Conservation (phyloP, 2,113 vertebrate species). For the Rhabdomys dilectus region DNA sequence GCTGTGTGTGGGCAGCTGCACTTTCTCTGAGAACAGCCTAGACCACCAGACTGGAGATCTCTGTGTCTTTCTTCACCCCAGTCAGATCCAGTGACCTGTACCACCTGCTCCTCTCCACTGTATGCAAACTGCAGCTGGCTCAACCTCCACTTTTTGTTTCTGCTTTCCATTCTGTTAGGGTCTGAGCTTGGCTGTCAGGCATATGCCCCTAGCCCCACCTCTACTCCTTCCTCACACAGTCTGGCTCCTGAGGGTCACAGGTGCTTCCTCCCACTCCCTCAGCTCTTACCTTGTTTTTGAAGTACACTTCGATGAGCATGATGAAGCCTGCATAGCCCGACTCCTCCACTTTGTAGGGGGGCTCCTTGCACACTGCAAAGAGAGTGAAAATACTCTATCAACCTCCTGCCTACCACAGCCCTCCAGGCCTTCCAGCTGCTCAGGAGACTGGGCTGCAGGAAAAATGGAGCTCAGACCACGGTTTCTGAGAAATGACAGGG, state of each 20-base stretch:
- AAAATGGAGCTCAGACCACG: neutral
- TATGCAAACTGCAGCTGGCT: neutral
- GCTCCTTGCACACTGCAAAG: slow-evolving; percentile 97
- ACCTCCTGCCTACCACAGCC: neutral
- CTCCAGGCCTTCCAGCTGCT: neutral
- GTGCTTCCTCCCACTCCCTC: neutral
- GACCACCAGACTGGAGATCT: neutral
- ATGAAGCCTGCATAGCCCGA: slow-evolving; percentile 99
- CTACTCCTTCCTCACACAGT: too few relatives aligned
- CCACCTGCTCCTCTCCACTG: neutral
- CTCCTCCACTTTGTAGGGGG: slow-evolving; percentile 99
- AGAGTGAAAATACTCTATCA: slow-evolving; percentile 69
- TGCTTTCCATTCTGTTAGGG: neutral
- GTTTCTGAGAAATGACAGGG: neutral
- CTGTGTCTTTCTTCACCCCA: neutral
- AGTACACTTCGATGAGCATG: slow-evolving; percentile 99
- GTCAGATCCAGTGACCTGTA: too few relatives aligned
- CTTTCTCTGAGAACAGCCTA: neutral
- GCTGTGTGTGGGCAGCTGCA: neutral
- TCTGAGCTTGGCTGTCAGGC: neutral
- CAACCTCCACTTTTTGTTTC: neutral
- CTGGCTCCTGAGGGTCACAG: neutral
- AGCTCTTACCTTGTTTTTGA: slow-evolving; percentile 96
- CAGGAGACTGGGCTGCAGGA: neutral
- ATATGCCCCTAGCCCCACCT: neutral